Base-by-base conservation (phyloP, 1,140 invertebrate species). In the Theocolax elegans region DNA sequence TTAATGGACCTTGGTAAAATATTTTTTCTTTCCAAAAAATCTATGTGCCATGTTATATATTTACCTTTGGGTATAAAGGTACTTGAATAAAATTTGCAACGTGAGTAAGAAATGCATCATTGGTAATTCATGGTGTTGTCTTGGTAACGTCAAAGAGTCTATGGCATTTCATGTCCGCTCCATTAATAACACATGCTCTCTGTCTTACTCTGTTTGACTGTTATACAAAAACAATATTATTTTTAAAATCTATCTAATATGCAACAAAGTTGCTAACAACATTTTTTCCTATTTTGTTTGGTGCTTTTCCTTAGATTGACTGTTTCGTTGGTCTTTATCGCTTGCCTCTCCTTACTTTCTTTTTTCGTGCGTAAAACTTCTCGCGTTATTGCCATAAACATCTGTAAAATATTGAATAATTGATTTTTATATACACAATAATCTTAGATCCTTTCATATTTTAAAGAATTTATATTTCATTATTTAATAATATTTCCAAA, bases 311-410 rank as follows among this genome's bases (percentile, higher is more conserved):
- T 86, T 76, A 88, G 71, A 79, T 87, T 85, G 29, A 88, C 86
- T 42, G 85, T 88, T 76, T 88, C 87, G 74, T 83, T 88, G 63
- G 86, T 87, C 76, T 90, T 88, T 73, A 87, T 87, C n/a, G 84
- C 87, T 79, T 89, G 88, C 73, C 87, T 77, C 72, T 89, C 88
- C 72, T 89, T 89, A 69, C 86, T 83, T 71, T 91, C 89, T 79
- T 90, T 90, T 81, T 93, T 93, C 25, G 89, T 89, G 71, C 86
- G 84, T 72, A 93, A 84, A 44, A 93, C 91, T 87, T 90, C 89
- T 76, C 88, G 87, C 53, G 92, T 93, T 76, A 93, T 92, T 65
- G 89, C 89, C 85, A 89, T 89, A 81, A 93, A 93, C 91, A 93
- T 92, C 91, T 92, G 81, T 60, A 87, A 85, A 58, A 46, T 49